Base-by-base conservation (phyloP, 1,140 invertebrate genomes). In the Drosophila pseudoananassae region DNA sequence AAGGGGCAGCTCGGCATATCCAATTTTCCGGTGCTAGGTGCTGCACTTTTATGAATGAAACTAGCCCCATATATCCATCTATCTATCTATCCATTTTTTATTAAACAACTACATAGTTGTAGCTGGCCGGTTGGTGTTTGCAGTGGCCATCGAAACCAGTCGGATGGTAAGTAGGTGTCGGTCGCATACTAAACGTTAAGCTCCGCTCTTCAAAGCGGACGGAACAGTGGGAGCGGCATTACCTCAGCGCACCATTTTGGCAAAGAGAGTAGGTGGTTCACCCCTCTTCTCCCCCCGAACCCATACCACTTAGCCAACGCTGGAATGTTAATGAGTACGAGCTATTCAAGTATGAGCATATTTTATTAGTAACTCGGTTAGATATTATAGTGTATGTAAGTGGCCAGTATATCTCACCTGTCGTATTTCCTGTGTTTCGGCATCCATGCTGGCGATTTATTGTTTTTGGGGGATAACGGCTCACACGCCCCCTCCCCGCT, bases 361-460 rank as follows among this genome's bases (percentile, higher is more conserved):
- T 47, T 63, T 63, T 20, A 38, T 15, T 57, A 31, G 36, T 56
- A 60, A 25, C 20, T 20, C 20, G 2, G 3, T 3, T 20, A 20
- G 20, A 20, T 20, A 20, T 20, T 20, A 20, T 20, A 20, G 20
- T 2, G 20, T 20, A 20, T 20, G 2, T 20, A 20, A 20, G 20
- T 20, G 20, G 20, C 20, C 20, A 20, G 20, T 20, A 20, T 3
- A 3, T 20, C 70, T 83, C 76, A 90, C 88, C 88, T 88, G 89
- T 82, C 89, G 88, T 85, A 90, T 90, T 89, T 90, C 89, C 84
- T 90, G 89, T 78, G 89, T 85, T 85, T 90, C 85, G 75, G 72
- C 80, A 81, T 90, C 89, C 89, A 90, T 90, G 64, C 65, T 89
- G 79, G 46, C 54, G 60, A 43, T 54, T 58, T 31, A 10, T 8